Base-by-base conservation (phyloP, 2,113 vertebrate species). In the Thomomys bottae region DNA sequence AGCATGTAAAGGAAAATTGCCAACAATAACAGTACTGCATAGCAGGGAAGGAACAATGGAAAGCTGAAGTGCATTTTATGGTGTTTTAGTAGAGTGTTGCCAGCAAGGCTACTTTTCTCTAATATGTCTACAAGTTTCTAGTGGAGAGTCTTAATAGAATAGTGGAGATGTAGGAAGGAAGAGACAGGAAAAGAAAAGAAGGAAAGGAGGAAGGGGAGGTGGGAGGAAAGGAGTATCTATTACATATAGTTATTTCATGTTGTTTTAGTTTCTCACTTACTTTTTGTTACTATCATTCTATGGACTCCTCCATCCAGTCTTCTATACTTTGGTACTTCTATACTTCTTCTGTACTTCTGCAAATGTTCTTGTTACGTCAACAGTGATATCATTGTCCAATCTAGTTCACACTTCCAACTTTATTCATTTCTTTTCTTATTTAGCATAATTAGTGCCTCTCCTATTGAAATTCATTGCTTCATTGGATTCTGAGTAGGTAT, bases 361-460 rank as follows among this genome's bases (percentile, higher is more conserved):
- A 84, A 90, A 84, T 70, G 24, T 6, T 84, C 24, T 73, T 83
- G 30, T 80, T 81, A 88, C 59, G 6, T 75, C 59, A 91, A 75
- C 42, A 89, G 36, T 77, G 67, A 64, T 34, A 86, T 77, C 49
- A 63, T 68, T 18, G 0, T 79, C 87, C 28, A 92, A 23, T 59
- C 23, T 28, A 45, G 38, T 81, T 86, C 40, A 66, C n/a, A 80
- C 30, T 89, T 87, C 40, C n/a, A 26, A 68, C 24, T 80, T 23
- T n/a, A 12, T 32, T 81, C 86, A 64, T 88, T 30, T 84, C 42
- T 89, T 87, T 89, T 67, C 59, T 78, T 57, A 54, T 73, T 93
- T 73, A 87, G 24, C 20, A 45, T 6, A 49, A 42, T 26, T 36
- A 32, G 45, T 71, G 6, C 1, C 8, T 84, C 12, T 80, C 66